phyloP scores from a whole-genome alignment of 2,797 vertebrate genomes.

The Emydoidea blandingii region DNA sequence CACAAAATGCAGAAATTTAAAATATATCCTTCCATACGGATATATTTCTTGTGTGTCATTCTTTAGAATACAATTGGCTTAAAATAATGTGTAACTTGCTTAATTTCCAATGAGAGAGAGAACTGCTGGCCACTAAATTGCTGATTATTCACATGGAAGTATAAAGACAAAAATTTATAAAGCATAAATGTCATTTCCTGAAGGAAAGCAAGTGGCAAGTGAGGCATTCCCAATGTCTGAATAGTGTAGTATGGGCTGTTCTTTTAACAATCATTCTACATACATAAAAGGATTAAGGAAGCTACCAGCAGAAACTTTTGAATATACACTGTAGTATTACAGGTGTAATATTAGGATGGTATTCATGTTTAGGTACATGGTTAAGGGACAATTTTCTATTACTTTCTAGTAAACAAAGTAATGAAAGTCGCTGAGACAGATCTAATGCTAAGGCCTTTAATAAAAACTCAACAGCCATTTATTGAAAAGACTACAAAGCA shows the following conservation, averaged over 20 bases:
- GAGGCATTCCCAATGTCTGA: not conserved
- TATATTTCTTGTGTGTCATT: not conserved
- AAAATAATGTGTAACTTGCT: constrained; percentile 2
- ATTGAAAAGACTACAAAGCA: not conserved
- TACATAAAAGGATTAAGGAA: constrained; percentile 1
- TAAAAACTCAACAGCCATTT: not conserved
- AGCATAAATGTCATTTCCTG: not conserved
- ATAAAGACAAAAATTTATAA: not conserved
- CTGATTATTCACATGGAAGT: not conserved
- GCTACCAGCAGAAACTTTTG: not conserved
- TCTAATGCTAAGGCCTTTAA: not conserved
- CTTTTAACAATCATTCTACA: not conserved
- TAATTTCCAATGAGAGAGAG: not conserved
- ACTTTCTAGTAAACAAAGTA: not conserved
- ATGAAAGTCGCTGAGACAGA: accelerated
- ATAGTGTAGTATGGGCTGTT: not conserved
- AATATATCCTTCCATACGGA: not conserved
- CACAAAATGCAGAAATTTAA: constrained; percentile 4
- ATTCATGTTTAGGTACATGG: constrained; percentile 2
- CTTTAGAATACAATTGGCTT: not conserved
- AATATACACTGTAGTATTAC: not conserved
- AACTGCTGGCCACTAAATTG: not conserved
- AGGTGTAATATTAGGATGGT: not conserved
- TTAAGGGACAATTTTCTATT: not conserved
- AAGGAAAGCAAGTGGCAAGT: not conserved